Evolutionary conservation across 2,797 vertebrate genomes (phyloP), one percentile per base, ranked within the genome.

Genomic region (Trachurus trachurus): DNA sequence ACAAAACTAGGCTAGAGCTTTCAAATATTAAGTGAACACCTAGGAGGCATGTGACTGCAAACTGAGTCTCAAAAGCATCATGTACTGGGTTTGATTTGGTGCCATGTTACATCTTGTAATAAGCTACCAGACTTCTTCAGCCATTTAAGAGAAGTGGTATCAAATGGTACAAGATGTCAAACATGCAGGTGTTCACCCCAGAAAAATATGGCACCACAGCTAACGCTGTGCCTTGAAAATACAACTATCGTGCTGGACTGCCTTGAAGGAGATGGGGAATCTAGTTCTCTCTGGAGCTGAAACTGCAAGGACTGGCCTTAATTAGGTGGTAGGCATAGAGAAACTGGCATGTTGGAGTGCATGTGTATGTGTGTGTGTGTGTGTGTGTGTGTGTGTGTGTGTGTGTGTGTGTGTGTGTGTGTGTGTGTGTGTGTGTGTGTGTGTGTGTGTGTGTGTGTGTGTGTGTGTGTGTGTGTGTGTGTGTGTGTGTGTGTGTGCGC

Each of bases 281-380:
- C 54, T 81, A 86, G 89, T 87, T 89, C 90, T 92, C 82, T 91
- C 85, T 86, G 77, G 86, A 88, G 85, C 88, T 76, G 83, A 88
- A 90, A 90, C 89, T 92, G 93, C 87, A 90, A 92, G 89, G 88
- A 89, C 87, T 87, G 81, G 84, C 81, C 85, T 92, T 96, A 94
- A 95, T 95, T 95, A 93, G 92, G 88, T 87, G 88, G 87, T 90
- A 89, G 88, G 83, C 83, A 91, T 87, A 74, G 80, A 87, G 86
- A 93, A 88, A 88, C 77, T 90, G 89, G 88, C 87, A 89, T 88
- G 81, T 89, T 90, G 87, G 88, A 83, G 77, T 57, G 60, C 53
- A 64, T 69, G 26, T 50, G 58, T 71, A 47, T 63, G 66, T 60
- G 45, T 47, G 73, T 79, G 40, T 64, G 64, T 76, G 61, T 72